phyloP scores from a whole-genome alignment of 2,113 vertebrate genomes.

The Scolopax mira region DNA sequence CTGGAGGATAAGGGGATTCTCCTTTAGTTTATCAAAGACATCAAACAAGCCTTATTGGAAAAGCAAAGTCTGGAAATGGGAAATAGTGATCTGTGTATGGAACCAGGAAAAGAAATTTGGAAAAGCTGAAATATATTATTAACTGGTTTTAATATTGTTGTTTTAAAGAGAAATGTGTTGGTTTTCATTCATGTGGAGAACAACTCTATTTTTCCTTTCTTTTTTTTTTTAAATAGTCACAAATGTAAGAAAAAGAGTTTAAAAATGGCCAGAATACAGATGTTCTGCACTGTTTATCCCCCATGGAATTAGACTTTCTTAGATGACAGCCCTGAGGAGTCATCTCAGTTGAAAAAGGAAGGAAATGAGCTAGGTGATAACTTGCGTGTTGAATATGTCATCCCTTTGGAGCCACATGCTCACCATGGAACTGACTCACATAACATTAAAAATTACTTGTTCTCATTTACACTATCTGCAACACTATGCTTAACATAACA shows the following conservation, averaged over 20 bases:
- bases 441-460: slow-evolving; percentile 27
- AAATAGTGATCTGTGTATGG: not conserved
- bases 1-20: not conserved
- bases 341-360: not conserved
- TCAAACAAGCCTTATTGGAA: not conserved
- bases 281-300: not conserved
- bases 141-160: not conserved
- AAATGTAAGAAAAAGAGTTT: not conserved
- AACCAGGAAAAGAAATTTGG: not conserved
- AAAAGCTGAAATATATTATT: not conserved
- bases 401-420: slow-evolving; percentile 20
- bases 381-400: not conserved
- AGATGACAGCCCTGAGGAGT: not conserved
- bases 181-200: not conserved
- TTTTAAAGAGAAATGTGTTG: not conserved
- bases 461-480: not conserved
- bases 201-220: not conserved
- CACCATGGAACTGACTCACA: slow-evolving; percentile 23
- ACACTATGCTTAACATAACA: not conserved
- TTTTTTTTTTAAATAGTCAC: not conserved
- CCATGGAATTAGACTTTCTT: not conserved
- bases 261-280: not conserved
- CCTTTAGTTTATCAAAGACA: not conserved
- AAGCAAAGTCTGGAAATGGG: not conserved
- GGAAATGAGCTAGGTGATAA: slow-evolving; percentile 8